Evolutionary conservation across 2,113 vertebrate genomes (phyloP), one percentile per base, ranked within the genome.

Genomic region (Pachypanchax playfairii): DNA sequence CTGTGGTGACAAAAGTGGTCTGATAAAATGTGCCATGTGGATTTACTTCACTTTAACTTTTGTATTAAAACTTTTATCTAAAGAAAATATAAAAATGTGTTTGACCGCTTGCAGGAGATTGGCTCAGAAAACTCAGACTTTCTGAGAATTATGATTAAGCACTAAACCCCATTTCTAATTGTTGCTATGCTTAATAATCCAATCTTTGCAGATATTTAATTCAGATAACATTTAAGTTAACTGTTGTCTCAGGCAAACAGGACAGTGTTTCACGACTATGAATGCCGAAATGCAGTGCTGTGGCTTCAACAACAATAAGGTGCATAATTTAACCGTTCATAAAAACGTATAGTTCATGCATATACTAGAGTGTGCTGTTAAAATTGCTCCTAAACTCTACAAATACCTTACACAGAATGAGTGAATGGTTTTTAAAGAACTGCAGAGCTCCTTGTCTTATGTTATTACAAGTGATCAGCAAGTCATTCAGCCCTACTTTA

Each of bases 21-120:
- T 75, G 53, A 63, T 60, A 48, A 67, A 62, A 67, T 18, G 1
- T 17, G 17, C 24, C 7, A 21, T 29, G 22, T 31, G 11, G 8
- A 18, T 21, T 50, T 25, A 11, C 5, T 5, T 46, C 48, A 28
- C 29, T 35, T 33, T 14, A 52, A 1, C 18, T 36, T 21, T 20
- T 47, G 2, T 25, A 29, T 43, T 50, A 5, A 52, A 56, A 54
- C 20, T 28, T 51, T 33, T 8, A 43, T 29, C 1, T n/a, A 22
- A 63, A 22, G 24, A 38, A 49, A 51, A 14, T 3, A 31, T 39
- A 60, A 38, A 54, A 8, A 26, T n/a, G 18, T 15, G 22, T 28
- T 11, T 17, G 21, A 1, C 6, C 10, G 26, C 59, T 58, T 43
- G 39, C 22, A 13, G n/a, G 36, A 26, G 52, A 52, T 26, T 6